Evolutionary conservation across 2,113 vertebrate genomes (phyloP).

Genomic region (Anarhynchus alexandrinus): DNA sequence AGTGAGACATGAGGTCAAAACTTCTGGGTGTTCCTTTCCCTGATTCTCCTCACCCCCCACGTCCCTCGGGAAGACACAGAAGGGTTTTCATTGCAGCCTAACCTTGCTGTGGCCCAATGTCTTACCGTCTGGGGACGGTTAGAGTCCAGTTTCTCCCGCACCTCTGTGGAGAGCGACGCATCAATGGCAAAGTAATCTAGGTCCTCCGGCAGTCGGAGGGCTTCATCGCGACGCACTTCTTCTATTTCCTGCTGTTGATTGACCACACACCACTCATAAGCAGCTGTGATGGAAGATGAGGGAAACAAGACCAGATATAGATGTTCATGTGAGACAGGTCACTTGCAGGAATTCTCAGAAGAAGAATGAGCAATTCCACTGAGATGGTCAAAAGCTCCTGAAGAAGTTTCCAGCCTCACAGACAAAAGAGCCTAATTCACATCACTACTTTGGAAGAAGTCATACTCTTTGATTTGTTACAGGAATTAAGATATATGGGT

Average conservation of each 20-base stretch:
- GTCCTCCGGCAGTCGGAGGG: conserved; percentile 81
- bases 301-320: not conserved
- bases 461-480: not conserved
- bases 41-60: not conserved
- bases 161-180: conserved; percentile 85
- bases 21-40: not conserved
- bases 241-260: conserved; percentile 85
- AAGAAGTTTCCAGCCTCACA: not conserved
- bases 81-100: not conserved
- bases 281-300: conserved; percentile 65
- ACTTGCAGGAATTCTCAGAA: not conserved
- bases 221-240: conserved; percentile 85
- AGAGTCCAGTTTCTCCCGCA: conserved; percentile 84
- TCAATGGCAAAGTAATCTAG: conserved; percentile 86
- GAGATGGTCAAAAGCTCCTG: not conserved
- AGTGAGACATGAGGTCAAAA: not conserved
- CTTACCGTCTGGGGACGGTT: conserved; percentile 88
- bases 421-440: not conserved
- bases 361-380: not conserved
- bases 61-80: not conserved
- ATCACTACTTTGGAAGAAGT: not conserved
- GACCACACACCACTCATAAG: conserved; percentile 78
- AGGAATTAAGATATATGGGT: not conserved
- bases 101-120: not conserved
- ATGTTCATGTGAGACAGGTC: not conserved